Conservation (phyloP, 2,113 vertebrate genomes). For the Heterochromis multidens region DNA sequence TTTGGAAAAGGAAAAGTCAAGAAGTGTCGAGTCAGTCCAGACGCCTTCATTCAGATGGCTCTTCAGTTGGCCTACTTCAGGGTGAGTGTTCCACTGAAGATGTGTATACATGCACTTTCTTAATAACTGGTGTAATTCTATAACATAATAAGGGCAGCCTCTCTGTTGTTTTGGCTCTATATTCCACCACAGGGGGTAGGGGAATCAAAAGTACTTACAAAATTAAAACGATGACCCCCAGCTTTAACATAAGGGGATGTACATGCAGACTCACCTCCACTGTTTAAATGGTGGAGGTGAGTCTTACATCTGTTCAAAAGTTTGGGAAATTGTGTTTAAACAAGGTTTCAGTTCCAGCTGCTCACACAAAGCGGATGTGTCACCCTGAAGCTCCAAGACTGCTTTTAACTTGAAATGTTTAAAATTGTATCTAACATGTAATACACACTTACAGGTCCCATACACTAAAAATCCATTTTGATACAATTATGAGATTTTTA, state of each 20-base stretch:
- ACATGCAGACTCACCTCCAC: neutral
- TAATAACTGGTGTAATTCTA: neutral
- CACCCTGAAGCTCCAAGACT: neutral
- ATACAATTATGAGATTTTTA: neutral
- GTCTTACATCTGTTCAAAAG: neutral
- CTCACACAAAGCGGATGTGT: neutral
- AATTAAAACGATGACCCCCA: neutral
- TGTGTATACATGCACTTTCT: neutral
- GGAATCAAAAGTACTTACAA: neutral
- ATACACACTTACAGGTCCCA: neutral
- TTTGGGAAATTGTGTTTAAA: neutral
- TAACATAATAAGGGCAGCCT: too few relatives aligned
- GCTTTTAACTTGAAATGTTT: neutral
- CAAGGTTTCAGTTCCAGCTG: neutral
- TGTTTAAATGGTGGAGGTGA: neutral
- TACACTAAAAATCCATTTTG: neutral
- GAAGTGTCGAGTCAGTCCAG: conserved; percentile 87
- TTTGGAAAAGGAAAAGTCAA: conserved; percentile 94
- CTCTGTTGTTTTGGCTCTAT: neutral
- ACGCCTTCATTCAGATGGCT: conserved; percentile 89
- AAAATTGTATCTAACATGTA: neutral
- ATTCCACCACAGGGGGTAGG: too few relatives aligned
- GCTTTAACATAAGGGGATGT: neutral
- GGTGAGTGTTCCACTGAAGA: conserved; percentile 69
- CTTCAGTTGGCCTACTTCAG: conserved; percentile 92